Percentiles rank a stretch among this genome's conserved stretches.
Evolutionary conservation across 2,888 invertebrate genomes (phyloP).

Genomic region (Apodemia duryi): DNA sequence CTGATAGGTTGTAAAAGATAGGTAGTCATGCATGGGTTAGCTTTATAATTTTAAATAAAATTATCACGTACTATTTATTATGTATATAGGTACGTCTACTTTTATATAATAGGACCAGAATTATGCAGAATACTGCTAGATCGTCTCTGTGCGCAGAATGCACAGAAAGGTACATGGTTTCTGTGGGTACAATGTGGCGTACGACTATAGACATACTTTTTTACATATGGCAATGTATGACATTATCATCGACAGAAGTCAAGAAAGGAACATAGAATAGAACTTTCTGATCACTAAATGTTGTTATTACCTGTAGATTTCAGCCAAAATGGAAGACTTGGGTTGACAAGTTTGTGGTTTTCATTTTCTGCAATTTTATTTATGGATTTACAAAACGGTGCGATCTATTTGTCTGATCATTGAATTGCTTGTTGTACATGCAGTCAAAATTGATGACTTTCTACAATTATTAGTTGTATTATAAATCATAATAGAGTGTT

Average conservation of each 20-base stretch:
- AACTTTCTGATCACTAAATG: not conserved
- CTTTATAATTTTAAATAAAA: no score
- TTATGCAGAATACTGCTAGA: no score
- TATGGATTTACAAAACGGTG: slow-evolving; percentile 63
- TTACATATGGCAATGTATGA: slow-evolving; percentile 11
- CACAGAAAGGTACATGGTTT: no score
- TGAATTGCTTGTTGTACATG: slow-evolving; percentile 35
- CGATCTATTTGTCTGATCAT: slow-evolving; percentile 50
- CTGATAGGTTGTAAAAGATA: no score
- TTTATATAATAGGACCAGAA: no score
- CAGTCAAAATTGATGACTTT: not conserved
- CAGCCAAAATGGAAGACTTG: slow-evolving; percentile 71
- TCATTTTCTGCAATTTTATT: slow-evolving; percentile 47
- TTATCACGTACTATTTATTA: no score
- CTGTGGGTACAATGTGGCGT: no score
- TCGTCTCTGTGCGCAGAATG: no score
- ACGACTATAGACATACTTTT: not conserved
- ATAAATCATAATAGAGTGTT: slow-evolving; percentile 43
- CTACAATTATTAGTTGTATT: slow-evolving; percentile 28
- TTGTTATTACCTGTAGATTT: slow-evolving; percentile 38
- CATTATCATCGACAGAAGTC: slow-evolving; percentile 16
- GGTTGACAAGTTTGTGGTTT: slow-evolving; percentile 72
- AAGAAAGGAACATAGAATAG: not conserved
- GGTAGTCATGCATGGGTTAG: no score
- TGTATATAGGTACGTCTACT: no score